phyloP scores from a whole-genome alignment of 1,140 invertebrate species.

The Arion vulgaris region DNA sequence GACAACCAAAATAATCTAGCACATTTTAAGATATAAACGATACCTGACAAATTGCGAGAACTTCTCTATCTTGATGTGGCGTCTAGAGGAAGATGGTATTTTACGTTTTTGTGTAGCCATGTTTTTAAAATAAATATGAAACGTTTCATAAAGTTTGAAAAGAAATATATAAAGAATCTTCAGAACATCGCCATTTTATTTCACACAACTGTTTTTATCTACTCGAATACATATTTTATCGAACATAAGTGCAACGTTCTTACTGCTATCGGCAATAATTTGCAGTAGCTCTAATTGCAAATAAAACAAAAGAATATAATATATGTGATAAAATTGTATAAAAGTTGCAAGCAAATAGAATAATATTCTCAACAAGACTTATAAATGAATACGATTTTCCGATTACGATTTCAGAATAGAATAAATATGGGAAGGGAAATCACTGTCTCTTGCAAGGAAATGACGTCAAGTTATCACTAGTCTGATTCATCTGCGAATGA shows the following conservation, averaged over 20 bases:
- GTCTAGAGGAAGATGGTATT: constrained; percentile 57
- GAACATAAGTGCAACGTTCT: no score
- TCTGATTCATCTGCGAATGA: constrained; percentile 1
- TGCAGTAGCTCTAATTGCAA: no score
- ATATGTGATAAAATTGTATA: no score
- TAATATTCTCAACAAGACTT: no score
- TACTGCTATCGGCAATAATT: no score
- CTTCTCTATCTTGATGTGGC: constrained; percentile 59
- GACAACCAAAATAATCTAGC: constrained; percentile 20
- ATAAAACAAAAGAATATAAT: no score
- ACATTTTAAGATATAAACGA: not conserved
- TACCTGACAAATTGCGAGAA: constrained; percentile 63
- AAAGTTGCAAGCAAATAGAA: no score
- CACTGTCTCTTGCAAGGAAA: not conserved
- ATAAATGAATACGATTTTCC: not conserved
- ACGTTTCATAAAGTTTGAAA: no score
- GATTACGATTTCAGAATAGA: not conserved
- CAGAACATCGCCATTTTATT: not conserved
- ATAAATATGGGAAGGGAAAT: not conserved
- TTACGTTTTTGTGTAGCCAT: constrained; percentile 52
- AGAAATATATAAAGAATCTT: no score
- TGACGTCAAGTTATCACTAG: not conserved
- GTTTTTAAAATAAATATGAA: constrained; percentile 63
- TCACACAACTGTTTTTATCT: not conserved
- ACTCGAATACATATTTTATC: not conserved